Conservation (phyloP, 2,113 vertebrate genomes). For the Callionymus lyra region DNA sequence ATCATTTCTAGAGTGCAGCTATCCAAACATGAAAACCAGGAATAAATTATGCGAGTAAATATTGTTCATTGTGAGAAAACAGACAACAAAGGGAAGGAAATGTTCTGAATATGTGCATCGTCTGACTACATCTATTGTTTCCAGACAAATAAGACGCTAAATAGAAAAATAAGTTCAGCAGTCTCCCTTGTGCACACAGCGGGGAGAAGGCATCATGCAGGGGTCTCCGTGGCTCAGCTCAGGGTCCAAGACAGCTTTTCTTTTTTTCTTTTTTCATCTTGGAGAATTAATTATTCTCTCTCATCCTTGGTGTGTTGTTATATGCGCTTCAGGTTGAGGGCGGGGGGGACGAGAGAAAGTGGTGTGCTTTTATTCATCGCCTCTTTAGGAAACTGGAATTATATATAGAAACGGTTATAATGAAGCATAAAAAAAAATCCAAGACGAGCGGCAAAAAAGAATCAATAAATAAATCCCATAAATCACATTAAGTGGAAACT, state of each 20-base stretch:
- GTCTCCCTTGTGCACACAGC: slow-evolving; percentile 34
- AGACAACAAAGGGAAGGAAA: slow-evolving; percentile 12
- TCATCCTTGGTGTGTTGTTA: slow-evolving; percentile 49
- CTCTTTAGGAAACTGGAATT: slow-evolving; percentile 55
- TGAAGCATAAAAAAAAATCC: slow-evolving; percentile 41
- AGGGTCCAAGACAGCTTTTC: slow-evolving; percentile 18
- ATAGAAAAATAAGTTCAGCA: slow-evolving; percentile 23
- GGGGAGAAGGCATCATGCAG: slow-evolving; percentile 18
- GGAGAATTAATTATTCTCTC: slow-evolving; percentile 64
- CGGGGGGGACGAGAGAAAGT: slow-evolving; percentile 5
- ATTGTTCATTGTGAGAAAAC: slow-evolving; percentile 30
- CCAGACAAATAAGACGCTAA: slow-evolving; percentile 35
- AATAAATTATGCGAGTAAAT: slow-evolving; percentile 35
- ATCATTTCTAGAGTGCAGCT: slow-evolving; percentile 1
- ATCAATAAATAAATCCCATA: slow-evolving; percentile 34
- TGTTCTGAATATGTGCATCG: neutral
- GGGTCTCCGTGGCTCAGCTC: slow-evolving; percentile 20
- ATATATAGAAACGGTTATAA: slow-evolving; percentile 59
- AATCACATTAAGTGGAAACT: slow-evolving; percentile 44
- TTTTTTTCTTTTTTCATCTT: slow-evolving; percentile 34
- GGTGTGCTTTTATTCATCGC: slow-evolving; percentile 5
- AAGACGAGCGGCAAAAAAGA: slow-evolving; percentile 19
- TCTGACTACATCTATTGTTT: slow-evolving; percentile 33
- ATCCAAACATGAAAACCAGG: slow-evolving; percentile 10
- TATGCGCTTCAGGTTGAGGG: slow-evolving; percentile 46